Conservation (phyloP, 1,140 invertebrate species). For the Bombus confusus region DNA sequence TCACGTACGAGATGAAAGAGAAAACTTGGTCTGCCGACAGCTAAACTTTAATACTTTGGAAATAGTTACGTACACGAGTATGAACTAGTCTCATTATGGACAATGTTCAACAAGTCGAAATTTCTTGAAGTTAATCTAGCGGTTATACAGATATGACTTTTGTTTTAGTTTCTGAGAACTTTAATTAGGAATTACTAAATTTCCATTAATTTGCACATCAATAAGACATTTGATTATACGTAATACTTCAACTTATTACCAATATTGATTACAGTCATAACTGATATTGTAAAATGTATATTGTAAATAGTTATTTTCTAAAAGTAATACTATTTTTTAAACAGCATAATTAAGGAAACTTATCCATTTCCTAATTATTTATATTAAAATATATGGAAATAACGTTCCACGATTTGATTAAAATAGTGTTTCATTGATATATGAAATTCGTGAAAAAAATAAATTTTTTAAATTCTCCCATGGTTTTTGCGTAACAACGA, state of each 20-base stretch:
- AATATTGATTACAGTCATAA: not conserved
- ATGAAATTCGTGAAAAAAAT: too few relatives aligned
- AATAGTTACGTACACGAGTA: slow-evolving; percentile 1
- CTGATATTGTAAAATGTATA: not conserved
- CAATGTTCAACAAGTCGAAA: slow-evolving; percentile 20
- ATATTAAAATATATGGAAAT: too few relatives aligned
- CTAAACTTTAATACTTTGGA: not conserved
- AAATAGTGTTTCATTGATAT: too few relatives aligned
- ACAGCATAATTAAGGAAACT: too few relatives aligned
- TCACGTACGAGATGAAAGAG: not conserved
- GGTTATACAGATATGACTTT: not conserved
- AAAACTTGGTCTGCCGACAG: not conserved
- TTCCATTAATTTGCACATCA: not conserved
- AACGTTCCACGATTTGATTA: too few relatives aligned
- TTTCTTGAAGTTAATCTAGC: slow-evolving; percentile 8
- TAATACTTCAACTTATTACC: not conserved
- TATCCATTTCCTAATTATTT: too few relatives aligned
- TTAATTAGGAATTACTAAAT: not conserved
- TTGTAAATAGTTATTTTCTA: too few relatives aligned
- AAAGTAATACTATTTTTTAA: too few relatives aligned
- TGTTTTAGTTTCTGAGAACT: not conserved
- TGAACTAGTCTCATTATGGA: slow-evolving; percentile 1
- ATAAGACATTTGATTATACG: not conserved
- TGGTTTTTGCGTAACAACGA: too few relatives aligned
- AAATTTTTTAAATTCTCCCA: too few relatives aligned